Base-by-base conservation (phyloP, 1,140 invertebrate species). In the Plutomurus gul region DNA sequence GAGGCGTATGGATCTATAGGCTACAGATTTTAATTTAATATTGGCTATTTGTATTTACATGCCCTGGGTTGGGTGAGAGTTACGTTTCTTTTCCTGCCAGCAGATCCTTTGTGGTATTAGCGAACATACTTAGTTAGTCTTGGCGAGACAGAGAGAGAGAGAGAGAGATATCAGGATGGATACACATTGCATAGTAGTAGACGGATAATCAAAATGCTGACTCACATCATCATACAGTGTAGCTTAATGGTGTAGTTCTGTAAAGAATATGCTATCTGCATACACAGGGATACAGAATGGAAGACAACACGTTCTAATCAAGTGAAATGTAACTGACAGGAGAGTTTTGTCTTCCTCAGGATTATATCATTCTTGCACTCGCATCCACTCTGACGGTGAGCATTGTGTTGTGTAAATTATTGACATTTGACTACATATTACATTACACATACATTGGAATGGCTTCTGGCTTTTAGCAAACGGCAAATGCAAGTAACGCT, bases 261-360 rank as follows among this genome's bases (percentile, higher is more conserved):
- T 51, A 51, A 51, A 16, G 10, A 47, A 56, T 27, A 56, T 13
- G 11, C 30, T 51, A 22, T n/a, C 16, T 18, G 3, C 7, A 18
- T n/a, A 51, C 33, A 30, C 8, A 33, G 56, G 27, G 18, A 30
- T 65, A 18, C 30, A 65, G 56, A 65, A 18, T 22, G 25, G 56
- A 65, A 60, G 56, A 65, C 56, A 30, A 65, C 56, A 33, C 27
- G n/a, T 65, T 30, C 56, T 65, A 65, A 65, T 65, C 56, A 65
- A 65, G 13, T 65, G 56, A 65, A 65, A 65, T 65, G 56, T 65
- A 65, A 65, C 56, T 65, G 56, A 65, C 56, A 65, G 56, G 56
- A 33, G 56, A 65, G 56, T 65, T 65, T 65, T 65, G 56, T 65
- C 56, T 65, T 65, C 25, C 27, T 65, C 56, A 65, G 56, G 56